Evolutionary conservation across 1,140 invertebrate genomes (phyloP).

Genomic region (Frieseomelitta varia): DNA sequence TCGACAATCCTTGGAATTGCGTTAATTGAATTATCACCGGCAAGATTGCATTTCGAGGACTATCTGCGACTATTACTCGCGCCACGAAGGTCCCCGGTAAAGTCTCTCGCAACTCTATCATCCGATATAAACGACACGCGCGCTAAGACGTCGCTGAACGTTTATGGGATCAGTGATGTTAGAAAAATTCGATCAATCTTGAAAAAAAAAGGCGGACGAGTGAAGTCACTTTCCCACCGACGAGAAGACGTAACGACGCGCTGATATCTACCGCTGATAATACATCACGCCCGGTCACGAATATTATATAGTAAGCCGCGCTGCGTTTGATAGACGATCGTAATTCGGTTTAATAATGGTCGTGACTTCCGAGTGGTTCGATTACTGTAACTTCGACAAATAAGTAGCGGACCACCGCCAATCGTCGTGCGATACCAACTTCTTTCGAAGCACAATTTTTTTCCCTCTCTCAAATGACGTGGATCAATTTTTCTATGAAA

Average conservation of each 20-base stretch:
- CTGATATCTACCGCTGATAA: slow-evolving; percentile 46
- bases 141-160: background rate
- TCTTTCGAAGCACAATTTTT: background rate
- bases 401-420: slow-evolving; percentile 47
- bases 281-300: slow-evolving; percentile 59
- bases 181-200: background rate
- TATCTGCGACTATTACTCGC: background rate
- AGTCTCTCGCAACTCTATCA: background rate
- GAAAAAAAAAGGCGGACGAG: too few relatives aligned
- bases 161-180: background rate
- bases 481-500: background rate
- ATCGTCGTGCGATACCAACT: slow-evolving; percentile 26
- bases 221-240: slow-evolving; percentile 11
- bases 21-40: slow-evolving; percentile 52
- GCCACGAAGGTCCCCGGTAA: background rate
- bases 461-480: background rate
- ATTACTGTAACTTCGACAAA: slow-evolving; percentile 62
- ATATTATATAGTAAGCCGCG: slow-evolving; percentile 57
- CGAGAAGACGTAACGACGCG: slow-evolving; percentile 53
- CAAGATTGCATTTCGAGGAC: slow-evolving; percentile 26
- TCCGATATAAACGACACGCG: background rate
- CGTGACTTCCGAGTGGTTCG: slow-evolving; percentile 50
- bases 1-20: slow-evolving; percentile 52
- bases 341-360: slow-evolving; percentile 63
- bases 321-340: slow-evolving; percentile 64